Evolutionary conservation across 1,140 invertebrate genomes (phyloP), one percentile per base, ranked within the genome.

Genomic region (Orchesella cincta): DNA sequence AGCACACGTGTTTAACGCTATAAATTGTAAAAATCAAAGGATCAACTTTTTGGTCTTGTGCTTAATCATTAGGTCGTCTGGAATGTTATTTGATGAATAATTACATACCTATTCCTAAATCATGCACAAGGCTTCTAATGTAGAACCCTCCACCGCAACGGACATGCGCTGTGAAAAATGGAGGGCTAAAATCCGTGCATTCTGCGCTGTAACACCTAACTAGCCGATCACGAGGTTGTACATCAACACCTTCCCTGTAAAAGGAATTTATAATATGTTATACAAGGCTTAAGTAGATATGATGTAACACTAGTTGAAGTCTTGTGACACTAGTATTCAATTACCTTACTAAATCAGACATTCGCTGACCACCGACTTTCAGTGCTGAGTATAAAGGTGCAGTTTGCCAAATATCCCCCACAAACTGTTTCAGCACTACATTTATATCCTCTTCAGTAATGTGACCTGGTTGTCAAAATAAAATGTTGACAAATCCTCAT

Each of bases 81-180:
- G n/a, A 35, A 76, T 29, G 34, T 33, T 71, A 12, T 52, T 67
- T 29, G 3, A 8, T 46, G 39, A 46, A 12, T 46, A 12, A 29
- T 33, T 73, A 39, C 54, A 70, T 78, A 84, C 83, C 82, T 78
- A 70, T 78, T 35, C 81, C 83, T 23, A 84, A 20, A 57, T 84
- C 83, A 70, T 83, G 74, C 0, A 84, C 73, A 18, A 84, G 73
- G 73, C 82, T 83, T 23, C 83, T 73, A 51, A 84, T 74, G 76
- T 84, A 84, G 64, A 84, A 84, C 1, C 83, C 83, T 0, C 80
- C 79, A 23, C 82, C 82, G 75, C 83, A 83, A 18, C 76, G 64
- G 16, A 84, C 75, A n/a, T 79, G 71, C 18, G 83, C 33, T 16
- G 79, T 82, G 51, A 84, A 84, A 75, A 79, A 80, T 20, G 83